Conservation (phyloP, 2,797 vertebrate genomes). For the Austrolebias charrua region DNA sequence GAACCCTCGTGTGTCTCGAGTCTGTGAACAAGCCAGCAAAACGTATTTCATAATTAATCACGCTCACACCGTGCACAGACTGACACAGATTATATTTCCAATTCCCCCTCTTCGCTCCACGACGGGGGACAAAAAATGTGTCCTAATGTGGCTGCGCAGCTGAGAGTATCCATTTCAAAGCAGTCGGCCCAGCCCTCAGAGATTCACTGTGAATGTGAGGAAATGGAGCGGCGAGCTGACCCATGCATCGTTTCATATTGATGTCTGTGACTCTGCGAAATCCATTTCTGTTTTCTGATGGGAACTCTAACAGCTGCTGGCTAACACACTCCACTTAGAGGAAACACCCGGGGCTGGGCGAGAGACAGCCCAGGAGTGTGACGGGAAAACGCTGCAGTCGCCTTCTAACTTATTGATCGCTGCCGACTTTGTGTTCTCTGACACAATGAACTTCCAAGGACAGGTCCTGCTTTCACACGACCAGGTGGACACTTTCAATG, state of each 20-base stretch:
- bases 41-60: too few species aligned
- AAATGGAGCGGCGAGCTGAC: conserved; percentile 21
- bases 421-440: conserved; percentile 56
- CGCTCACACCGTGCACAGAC: too few species aligned
- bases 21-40: too few species aligned
- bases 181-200: not conserved
- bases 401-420: conserved; percentile 62
- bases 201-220: conserved; percentile 13
- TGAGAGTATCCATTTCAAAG: not conserved
- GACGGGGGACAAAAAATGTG: not conserved
- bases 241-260: conserved; percentile 55
- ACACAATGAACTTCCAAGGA: conserved; percentile 46
- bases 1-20: too few species aligned
- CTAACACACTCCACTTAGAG: conserved; percentile 54
- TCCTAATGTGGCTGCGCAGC: not conserved
- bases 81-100: too few species aligned
- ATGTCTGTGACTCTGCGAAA: conserved; percentile 45
- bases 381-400: conserved; percentile 48
- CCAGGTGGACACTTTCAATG: conserved; percentile 25
- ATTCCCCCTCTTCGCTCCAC: too few species aligned
- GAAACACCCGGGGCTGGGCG: conserved; percentile 29
- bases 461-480: conserved; percentile 28
- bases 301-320: conserved; percentile 72
- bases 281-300: conserved; percentile 53
- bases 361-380: conserved; percentile 18